Conservation (phyloP, 2,797 vertebrate genomes). For the Lagorchestes hirsutus region DNA sequence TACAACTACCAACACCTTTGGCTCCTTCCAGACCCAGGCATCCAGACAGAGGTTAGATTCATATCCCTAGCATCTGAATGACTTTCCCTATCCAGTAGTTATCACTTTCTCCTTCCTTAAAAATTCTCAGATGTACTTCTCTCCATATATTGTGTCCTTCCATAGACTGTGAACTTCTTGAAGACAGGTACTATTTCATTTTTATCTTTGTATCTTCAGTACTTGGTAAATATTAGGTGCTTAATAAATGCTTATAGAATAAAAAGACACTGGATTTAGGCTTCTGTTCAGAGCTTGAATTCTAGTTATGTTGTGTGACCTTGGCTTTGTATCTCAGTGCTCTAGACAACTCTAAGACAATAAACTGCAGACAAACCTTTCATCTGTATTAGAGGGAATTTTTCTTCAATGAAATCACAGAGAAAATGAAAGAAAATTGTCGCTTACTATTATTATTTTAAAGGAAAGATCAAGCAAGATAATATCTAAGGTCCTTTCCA, state of each 20-base stretch:
- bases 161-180: neutral
- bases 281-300: neutral
- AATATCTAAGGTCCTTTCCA: neutral
- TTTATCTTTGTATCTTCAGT: neutral
- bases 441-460: neutral
- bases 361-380: neutral
- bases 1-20: neutral
- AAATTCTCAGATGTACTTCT: neutral
- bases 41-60: neutral
- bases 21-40: neutral
- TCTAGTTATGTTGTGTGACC: neutral
- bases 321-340: neutral
- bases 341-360: neutral
- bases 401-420: neutral
- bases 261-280: neutral
- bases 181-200: neutral
- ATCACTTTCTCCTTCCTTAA: neutral
- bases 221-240: neutral
- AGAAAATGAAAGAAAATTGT: neutral
- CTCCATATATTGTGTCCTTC: neutral
- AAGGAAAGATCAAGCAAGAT: neutral
- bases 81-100: neutral
- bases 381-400: neutral
- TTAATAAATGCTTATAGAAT: neutral
- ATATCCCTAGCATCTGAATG: neutral